Percentiles rank a stretch among this genome's conserved stretches.
Evolutionary conservation across 2,888 invertebrate genomes (phyloP).

Genomic region (Smittia sp.): DNA sequence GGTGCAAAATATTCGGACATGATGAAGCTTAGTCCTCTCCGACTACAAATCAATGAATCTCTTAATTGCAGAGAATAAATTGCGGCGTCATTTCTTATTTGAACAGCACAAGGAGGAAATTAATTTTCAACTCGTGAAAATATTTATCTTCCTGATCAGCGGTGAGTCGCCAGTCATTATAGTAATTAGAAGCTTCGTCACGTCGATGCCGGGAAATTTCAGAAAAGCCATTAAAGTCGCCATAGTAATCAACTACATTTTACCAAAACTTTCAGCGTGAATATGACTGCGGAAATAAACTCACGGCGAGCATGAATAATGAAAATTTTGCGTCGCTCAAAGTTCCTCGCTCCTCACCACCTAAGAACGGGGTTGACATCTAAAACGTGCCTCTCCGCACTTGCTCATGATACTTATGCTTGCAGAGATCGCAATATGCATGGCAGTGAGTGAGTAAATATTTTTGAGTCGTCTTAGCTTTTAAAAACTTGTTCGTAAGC

Average conservation of each 20-base stretch:
- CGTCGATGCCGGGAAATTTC: neutral
- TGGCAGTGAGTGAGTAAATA: neutral
- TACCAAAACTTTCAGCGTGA: neutral
- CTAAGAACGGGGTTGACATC: neutral
- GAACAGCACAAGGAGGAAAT: neutral
- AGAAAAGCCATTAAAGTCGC: neutral
- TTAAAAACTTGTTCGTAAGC: neutral
- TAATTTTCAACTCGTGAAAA: too few species aligned
- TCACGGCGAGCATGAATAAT: conserved; percentile 1
- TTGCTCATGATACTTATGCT: too few species aligned
- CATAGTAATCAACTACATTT: neutral
- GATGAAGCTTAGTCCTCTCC: neutral
- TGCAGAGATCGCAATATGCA: neutral
- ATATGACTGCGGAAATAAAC: neutral
- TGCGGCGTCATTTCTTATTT: neutral
- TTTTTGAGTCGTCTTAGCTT: neutral
- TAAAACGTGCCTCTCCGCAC: neutral
- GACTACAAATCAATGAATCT: neutral
- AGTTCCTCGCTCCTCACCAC: neutral
- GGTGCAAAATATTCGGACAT: neutral
- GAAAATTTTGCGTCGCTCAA: conserved; percentile 6
- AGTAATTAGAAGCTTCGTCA: too few species aligned
- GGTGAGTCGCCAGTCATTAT: too few species aligned
- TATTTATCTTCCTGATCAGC: too few species aligned
- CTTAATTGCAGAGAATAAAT: neutral